These are phyloP conservation scores for Tinamus guttatus DNA, from an alignment of 2,113 vertebrate genomes.

Conservation along the genomic window DNA sequence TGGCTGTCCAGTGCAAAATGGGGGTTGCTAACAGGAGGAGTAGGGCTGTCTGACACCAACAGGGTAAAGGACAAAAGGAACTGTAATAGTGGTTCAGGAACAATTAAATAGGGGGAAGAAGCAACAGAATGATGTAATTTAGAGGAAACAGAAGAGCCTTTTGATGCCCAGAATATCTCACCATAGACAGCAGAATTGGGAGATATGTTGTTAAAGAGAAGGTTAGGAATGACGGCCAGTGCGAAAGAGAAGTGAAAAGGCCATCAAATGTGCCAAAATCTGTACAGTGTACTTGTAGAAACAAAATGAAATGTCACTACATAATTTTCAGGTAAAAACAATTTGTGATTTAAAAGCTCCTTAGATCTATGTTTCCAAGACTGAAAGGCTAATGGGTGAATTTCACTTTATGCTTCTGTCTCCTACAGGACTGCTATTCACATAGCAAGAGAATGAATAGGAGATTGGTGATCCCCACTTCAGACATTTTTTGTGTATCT, in stretches of 20 bases:
- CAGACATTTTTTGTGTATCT: slow-evolving; percentile 39
- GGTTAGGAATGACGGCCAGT: neutral
- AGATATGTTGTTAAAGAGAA: neutral
- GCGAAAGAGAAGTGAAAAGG: neutral
- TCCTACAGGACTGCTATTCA: neutral
- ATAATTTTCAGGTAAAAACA: neutral
- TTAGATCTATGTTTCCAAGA: neutral
- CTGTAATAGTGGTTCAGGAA: neutral
- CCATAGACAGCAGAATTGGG: neutral
- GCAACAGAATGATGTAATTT: neutral
- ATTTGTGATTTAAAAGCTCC: slow-evolving; percentile 3
- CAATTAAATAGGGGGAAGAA: neutral
- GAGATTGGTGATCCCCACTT: neutral
- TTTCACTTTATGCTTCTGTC: slow-evolving; percentile 1
- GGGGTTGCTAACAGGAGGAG: neutral
- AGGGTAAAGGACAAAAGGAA: neutral
- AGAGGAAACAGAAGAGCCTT: neutral
- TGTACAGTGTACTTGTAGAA: neutral
- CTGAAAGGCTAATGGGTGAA: neutral
- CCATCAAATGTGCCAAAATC: neutral
- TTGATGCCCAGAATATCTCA: neutral
- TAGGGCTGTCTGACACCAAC: neutral
- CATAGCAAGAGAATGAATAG: slow-evolving; percentile 19
- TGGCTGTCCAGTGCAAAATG: neutral
- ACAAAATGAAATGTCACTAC: neutral